Conservation (phyloP, 1,140 invertebrate species). For the Schlechtendalia chinensis region DNA sequence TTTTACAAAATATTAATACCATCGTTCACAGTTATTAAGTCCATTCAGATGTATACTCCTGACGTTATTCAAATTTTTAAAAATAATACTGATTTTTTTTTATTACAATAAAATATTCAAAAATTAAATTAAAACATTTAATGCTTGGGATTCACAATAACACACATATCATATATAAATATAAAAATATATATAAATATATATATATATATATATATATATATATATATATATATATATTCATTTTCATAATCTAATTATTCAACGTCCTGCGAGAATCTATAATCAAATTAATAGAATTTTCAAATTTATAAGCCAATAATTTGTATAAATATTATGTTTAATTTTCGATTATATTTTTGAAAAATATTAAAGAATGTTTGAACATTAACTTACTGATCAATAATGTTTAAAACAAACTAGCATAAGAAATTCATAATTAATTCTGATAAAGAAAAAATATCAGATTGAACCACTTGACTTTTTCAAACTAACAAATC, state of each 20-base stretch:
- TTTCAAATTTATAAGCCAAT: slow-evolving; percentile 18
- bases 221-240: too few relatives aligned
- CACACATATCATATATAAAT: too few relatives aligned
- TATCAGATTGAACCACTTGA: neutral
- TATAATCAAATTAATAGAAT: neutral
- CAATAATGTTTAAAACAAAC: neutral
- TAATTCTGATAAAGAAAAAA: slow-evolving; percentile 28
- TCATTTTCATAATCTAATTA: neutral
- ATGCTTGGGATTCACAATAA: slow-evolving; percentile 4
- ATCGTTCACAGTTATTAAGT: neutral
- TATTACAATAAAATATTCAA: slow-evolving; percentile 19
- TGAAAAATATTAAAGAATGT: slow-evolving; percentile 17
- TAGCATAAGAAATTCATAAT: too few relatives aligned
- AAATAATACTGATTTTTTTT: slow-evolving; percentile 37
- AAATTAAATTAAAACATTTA: neutral
- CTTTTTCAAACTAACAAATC: neutral
- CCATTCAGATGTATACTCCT: neutral
- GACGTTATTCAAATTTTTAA: neutral
- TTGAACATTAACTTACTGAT: neutral
- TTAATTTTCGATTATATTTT: neutral
- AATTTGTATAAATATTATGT: neutral
- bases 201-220: too few relatives aligned
- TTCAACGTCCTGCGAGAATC: neutral
- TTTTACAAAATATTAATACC: slow-evolving; percentile 19
- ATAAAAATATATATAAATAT: too few relatives aligned